A percentile compares a stretch with the other conserved stretches of the same genome.
phyloP scores from a whole-genome alignment of 23 tunicate species.

The Clavelina lepadiformis region DNA sequence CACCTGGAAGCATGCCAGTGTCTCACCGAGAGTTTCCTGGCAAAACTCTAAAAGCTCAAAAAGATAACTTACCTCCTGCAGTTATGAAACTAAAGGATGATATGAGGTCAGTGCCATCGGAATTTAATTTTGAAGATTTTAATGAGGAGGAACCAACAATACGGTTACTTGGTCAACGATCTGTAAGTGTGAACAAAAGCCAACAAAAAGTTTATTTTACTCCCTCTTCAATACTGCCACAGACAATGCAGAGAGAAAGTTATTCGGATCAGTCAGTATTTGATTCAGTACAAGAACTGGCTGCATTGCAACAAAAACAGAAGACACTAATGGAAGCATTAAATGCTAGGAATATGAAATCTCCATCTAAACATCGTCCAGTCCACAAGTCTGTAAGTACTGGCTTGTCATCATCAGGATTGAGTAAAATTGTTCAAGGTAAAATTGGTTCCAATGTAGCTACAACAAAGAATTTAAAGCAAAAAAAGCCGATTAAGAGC shows the following conservation, averaged over 20 bases:
- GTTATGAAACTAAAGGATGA: too few relatives aligned
- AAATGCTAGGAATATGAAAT: conserved; percentile 12
- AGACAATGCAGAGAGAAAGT: conserved; percentile 33
- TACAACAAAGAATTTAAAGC: too few relatives aligned
- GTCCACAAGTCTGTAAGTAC: too few relatives aligned
- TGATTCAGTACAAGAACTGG: conserved; percentile 49
- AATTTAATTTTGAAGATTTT: conserved; percentile 28
- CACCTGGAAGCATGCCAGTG: too few relatives aligned
- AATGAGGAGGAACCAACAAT: conserved; percentile 53
- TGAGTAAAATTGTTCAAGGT: too few relatives aligned
- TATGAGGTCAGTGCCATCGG: too few relatives aligned
- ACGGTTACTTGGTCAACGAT: conserved; percentile 23
- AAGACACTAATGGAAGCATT: conserved; percentile 42
- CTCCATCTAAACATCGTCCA: conserved; percentile 30
- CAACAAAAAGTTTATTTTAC: not conserved
- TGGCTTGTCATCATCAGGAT: too few relatives aligned
- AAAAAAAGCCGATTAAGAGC: too few relatives aligned
- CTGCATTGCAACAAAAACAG: conserved; percentile 40
- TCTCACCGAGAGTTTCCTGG: too few relatives aligned
- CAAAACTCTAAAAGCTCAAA: too few relatives aligned
- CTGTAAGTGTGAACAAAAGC: not conserved
- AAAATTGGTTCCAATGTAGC: too few relatives aligned
- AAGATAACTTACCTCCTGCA: too few relatives aligned
- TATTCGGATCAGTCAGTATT: conserved; percentile 56
- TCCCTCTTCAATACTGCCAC: not conserved